Percentiles rank a stretch among this genome's conserved stretches.
phyloP scores from a whole-genome alignment of 1,140 invertebrate genomes.

The Drosophila tani region DNA sequence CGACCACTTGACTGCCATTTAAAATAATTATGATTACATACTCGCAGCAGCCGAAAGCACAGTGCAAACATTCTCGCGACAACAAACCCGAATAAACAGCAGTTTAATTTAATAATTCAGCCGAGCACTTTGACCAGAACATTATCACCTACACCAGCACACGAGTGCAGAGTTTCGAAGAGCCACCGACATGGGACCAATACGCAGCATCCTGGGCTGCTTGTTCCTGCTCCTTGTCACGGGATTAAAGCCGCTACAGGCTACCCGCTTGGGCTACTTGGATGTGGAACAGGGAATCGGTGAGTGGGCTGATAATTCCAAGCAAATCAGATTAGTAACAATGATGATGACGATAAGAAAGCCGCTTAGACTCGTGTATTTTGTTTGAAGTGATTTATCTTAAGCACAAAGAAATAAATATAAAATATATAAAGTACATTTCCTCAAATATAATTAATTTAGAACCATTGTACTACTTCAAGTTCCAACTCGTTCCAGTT shows the following conservation, averaged over 20 bases:
- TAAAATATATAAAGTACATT: neutral
- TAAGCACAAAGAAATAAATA: neutral
- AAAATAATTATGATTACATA: conserved; percentile 68
- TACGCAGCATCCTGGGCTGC: conserved; percentile 62
- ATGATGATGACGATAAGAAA: conserved; percentile 5
- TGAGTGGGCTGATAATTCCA: conserved; percentile 21
- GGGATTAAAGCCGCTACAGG: conserved; percentile 53
- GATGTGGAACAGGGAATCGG: conserved; percentile 29
- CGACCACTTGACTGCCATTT: conserved; percentile 53
- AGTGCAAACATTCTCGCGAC: conserved; percentile 25
- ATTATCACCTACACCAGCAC: conserved; percentile 36
- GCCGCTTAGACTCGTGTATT: conserved; percentile 21
- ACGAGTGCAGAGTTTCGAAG: conserved; percentile 21
- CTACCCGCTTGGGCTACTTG: neutral
- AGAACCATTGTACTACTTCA: no score
- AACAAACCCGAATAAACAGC: conserved; percentile 46
- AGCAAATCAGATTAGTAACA: conserved; percentile 47
- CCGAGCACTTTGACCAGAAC: conserved; percentile 61
- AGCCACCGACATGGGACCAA: conserved; percentile 73
- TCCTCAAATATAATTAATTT: no score
- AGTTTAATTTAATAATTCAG: conserved; percentile 78
- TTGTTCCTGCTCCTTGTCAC: conserved; percentile 61
- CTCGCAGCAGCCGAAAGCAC: conserved; percentile 13
- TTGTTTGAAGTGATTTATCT: neutral
- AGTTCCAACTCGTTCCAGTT: no score